Conservation (phyloP, 2,113 vertebrate species). For the Microcebus griseorufus region DNA sequence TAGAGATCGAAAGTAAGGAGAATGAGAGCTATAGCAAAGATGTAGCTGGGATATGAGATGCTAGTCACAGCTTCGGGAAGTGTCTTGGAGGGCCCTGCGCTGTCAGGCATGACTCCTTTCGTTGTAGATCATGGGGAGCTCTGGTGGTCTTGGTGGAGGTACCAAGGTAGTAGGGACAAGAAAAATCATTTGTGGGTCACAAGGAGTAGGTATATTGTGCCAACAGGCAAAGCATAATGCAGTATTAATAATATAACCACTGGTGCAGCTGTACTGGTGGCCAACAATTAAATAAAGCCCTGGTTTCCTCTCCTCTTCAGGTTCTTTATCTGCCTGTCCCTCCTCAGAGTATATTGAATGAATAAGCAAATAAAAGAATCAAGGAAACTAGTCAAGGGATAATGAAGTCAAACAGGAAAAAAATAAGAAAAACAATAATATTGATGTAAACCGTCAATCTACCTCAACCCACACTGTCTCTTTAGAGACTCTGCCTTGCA, state of each 20-base stretch:
- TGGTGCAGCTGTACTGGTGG: accelerated
- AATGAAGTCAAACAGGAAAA: neutral
- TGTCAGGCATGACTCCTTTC: neutral
- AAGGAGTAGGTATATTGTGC: neutral
- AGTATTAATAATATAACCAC: neutral
- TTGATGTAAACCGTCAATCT: neutral
- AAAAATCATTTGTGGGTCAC: neutral
- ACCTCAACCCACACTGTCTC: neutral
- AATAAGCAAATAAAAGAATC: neutral
- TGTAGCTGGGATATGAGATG: accelerated
- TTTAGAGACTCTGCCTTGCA: neutral
- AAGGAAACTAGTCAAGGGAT: neutral
- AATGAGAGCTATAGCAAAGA: neutral
- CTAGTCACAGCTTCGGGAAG: neutral
- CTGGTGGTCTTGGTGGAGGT: neutral
- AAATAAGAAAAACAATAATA: neutral
- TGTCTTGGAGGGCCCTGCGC: accelerated
- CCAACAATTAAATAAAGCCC: neutral
- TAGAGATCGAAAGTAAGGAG: neutral
- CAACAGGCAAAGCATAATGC: neutral
- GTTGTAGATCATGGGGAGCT: neutral
- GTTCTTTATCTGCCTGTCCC: neutral
- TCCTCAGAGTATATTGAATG: neutral
- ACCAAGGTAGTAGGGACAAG: neutral
- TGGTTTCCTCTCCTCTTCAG: neutral